phyloP scores from a whole-genome alignment of 1,140 invertebrate genomes.

The Drosophila elegans region DNA sequence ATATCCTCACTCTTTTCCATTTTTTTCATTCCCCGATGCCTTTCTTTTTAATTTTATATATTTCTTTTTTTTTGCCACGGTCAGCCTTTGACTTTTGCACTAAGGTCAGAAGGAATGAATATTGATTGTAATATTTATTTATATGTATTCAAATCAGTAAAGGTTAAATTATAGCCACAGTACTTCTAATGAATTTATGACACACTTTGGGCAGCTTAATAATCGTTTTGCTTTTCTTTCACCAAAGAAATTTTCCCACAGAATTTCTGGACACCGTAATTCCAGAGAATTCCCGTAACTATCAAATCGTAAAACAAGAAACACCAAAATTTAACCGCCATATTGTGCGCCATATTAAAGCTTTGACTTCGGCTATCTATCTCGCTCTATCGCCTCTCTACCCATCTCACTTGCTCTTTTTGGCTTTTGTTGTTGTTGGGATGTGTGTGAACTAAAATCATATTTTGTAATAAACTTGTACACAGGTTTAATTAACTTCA shows the following conservation, averaged over 20 bases:
- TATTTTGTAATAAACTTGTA: slow-evolving; percentile 83
- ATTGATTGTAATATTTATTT: not conserved
- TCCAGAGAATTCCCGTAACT: slow-evolving; percentile 20
- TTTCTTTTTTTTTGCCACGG: too few relatives aligned
- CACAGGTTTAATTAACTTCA: slow-evolving; percentile 80
- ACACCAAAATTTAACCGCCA: slow-evolving; percentile 11
- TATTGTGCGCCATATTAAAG: slow-evolving; percentile 38
- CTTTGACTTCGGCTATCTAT: slow-evolving; percentile 8
- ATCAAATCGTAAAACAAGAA: slow-evolving; percentile 21
- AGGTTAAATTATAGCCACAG: too few relatives aligned
- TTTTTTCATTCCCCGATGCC: not conserved
- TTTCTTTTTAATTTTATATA: not conserved
- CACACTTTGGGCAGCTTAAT: not conserved
- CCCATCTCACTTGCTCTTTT: slow-evolving; percentile 1
- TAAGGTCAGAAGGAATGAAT: not conserved
- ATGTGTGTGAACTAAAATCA: slow-evolving; percentile 72
- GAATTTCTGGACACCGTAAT: not conserved
- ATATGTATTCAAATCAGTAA: not conserved
- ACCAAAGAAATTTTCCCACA: slow-evolving; percentile 23
- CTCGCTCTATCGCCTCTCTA: not conserved
- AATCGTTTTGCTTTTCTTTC: slow-evolving; percentile 8
- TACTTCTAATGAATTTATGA: not conserved
- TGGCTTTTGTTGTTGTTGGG: slow-evolving; percentile 4
- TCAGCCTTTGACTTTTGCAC: not conserved
- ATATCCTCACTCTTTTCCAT: not conserved